phyloP scores from a whole-genome alignment of 2,113 vertebrate species.

The Corythornis cristatus region DNA sequence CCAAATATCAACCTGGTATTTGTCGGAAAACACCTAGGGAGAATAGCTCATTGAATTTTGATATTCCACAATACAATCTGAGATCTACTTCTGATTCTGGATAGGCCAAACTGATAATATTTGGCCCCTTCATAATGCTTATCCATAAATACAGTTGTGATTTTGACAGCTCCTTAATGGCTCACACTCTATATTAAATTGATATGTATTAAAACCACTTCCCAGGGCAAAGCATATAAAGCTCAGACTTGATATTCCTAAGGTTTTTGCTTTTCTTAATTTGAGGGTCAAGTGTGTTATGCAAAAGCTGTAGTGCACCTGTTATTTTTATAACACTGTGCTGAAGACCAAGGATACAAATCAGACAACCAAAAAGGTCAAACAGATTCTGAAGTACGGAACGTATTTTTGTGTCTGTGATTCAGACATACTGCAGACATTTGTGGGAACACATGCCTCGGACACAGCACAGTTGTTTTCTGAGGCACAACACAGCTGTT shows the following conservation, averaged over 20 bases:
- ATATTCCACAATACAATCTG: neutral
- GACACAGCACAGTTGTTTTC: too few relatives aligned
- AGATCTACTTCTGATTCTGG: neutral
- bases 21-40: neutral
- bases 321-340: neutral
- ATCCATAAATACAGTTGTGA: neutral
- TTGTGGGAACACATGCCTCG: neutral
- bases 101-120: neutral
- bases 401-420: neutral
- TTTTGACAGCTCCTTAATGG: neutral
- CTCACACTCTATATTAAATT: neutral
- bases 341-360: neutral
- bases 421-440: constrained; percentile 22
- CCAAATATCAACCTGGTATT: neutral
- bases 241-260: neutral
- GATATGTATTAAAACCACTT: neutral
- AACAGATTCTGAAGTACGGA: neutral
- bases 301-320: neutral
- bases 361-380: neutral
- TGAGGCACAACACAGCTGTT: too few relatives aligned
- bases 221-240: neutral
- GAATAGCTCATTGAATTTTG: neutral
- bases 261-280: neutral
- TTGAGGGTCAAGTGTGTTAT: neutral
- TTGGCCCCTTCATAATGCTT: neutral